Conservation (phyloP, 92 coral and sea anemone species). For the Anthopleura xanthogrammica region DNA sequence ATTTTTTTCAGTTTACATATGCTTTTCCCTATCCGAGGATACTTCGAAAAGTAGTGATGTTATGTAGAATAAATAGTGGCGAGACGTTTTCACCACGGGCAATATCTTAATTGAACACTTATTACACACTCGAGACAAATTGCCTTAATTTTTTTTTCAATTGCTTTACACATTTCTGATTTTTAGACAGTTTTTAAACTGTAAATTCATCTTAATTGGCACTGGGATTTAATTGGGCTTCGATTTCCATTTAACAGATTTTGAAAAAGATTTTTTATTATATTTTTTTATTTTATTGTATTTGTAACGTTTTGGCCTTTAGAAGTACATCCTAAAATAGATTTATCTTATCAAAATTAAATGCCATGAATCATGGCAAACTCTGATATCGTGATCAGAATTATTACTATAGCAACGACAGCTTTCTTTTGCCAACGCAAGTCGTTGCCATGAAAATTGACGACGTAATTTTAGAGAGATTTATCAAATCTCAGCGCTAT, state of each 20-base stretch:
- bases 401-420: not conserved
- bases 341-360: not conserved
- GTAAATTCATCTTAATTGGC: not conserved
- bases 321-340: not conserved
- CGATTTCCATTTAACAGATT: too few species aligned
- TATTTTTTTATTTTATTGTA: too few species aligned
- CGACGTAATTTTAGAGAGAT: not conserved
- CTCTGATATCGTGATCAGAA: not conserved
- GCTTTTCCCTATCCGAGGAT: too few species aligned
- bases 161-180: not conserved
- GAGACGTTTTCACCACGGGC: not conserved
- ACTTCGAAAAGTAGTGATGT: too few species aligned
- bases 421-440: not conserved
- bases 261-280: too few species aligned
- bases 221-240: not conserved
- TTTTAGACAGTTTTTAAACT: not conserved
- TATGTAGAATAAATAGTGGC: not conserved
- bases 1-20: too few species aligned
- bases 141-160: not conserved
- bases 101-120: not conserved
- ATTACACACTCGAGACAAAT: not conserved
- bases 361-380: not conserved
- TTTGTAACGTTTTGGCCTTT: too few species aligned
- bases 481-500: not conserved
- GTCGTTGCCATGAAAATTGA: constrained; percentile 5